These are phyloP conservation scores for Nansenia antarctica DNA, from an alignment of 2,113 vertebrate genomes.

Conservation along the genomic window DNA sequence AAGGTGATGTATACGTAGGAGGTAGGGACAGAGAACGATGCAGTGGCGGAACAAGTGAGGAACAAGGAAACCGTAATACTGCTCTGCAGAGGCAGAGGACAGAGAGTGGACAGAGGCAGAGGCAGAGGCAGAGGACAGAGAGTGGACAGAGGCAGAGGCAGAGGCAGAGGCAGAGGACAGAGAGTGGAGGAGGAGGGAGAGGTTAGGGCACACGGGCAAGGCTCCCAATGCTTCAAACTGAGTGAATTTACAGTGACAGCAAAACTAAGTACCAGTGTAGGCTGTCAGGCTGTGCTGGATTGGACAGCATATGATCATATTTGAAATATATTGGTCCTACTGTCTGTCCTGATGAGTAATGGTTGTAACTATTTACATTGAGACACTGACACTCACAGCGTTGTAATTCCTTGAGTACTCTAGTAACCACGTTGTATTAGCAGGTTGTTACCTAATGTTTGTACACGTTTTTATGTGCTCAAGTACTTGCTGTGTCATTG, in stretches of 20 bases:
- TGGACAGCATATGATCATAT: constrained; percentile 49
- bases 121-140: background rate
- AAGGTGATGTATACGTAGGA: constrained; percentile 32
- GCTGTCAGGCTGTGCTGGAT: constrained; percentile 31
- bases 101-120: constrained; percentile 3
- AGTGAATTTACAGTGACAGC: constrained; percentile 62
- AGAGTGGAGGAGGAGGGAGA: constrained; percentile 33
- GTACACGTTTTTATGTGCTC: too few species aligned
- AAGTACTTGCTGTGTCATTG: background rate
- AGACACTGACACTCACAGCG: too few species aligned
- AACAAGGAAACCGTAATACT: constrained; percentile 1
- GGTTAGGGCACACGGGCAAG: constrained; percentile 18
- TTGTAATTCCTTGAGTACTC: background rate
- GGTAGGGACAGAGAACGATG: constrained; percentile 26
- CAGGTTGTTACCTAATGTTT: too few species aligned
- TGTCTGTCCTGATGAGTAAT: constrained; percentile 41
- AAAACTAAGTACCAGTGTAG: constrained; percentile 41
- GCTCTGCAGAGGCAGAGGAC: constrained; percentile 18
- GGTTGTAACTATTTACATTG: too few species aligned
- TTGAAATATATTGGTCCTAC: constrained; percentile 46
- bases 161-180: background rate
- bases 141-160: background rate
- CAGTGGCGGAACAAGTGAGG: constrained; percentile 1
- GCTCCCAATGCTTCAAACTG: constrained; percentile 41
- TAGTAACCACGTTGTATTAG: too few species aligned